Conservation (phyloP, 2,888 invertebrate genomes). For the Agrochola litura region DNA sequence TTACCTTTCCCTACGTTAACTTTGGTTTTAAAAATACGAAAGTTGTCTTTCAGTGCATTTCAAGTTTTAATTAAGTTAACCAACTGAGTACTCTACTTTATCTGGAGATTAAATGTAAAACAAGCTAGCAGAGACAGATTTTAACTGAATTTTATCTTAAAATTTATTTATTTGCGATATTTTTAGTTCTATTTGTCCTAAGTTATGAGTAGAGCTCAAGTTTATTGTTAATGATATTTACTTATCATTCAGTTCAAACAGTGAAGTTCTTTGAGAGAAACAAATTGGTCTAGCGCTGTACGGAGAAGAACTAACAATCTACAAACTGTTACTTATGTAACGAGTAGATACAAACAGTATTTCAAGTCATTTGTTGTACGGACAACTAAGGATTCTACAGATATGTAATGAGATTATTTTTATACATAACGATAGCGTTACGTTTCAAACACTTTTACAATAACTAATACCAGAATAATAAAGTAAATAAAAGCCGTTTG, state of each 20-base stretch:
- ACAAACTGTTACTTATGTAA: constrained; percentile 28
- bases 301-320: constrained; percentile 33
- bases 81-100: constrained; percentile 11
- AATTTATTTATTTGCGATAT: not conserved
- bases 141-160: constrained; percentile 6
- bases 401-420: not conserved
- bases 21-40: not conserved
- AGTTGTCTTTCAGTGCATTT: not conserved
- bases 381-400: not conserved
- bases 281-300: constrained; percentile 29
- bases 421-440: not conserved
- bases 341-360: constrained; percentile 5
- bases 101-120: constrained; percentile 16
- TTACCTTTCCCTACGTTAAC: not conserved
- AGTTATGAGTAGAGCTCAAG: constrained; percentile 27
- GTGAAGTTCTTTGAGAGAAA: constrained; percentile 31
- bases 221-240: constrained; percentile 35
- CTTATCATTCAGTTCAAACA: constrained; percentile 32
- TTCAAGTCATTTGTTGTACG: constrained; percentile 13
- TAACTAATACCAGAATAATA: too few species aligned
- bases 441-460: not conserved
- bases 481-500: too few species aligned
- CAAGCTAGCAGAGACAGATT: not conserved
- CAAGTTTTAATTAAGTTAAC: constrained; percentile 22
- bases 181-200: constrained; percentile 8